Evolutionary conservation across 2,797 vertebrate genomes (phyloP).

Genomic region (Toxotes lorentzi): DNA sequence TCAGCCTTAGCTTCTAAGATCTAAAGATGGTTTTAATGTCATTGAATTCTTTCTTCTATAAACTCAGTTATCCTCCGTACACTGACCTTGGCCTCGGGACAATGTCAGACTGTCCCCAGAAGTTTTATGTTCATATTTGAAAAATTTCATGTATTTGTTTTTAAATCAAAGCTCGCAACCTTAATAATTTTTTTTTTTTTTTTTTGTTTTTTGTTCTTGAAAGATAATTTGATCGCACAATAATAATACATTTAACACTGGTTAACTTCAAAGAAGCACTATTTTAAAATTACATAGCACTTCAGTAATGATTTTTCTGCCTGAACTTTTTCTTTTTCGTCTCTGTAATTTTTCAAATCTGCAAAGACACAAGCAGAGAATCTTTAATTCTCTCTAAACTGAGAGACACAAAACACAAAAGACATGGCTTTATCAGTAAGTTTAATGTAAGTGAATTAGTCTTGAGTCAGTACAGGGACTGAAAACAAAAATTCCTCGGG

Average conservation of each 20-base stretch:
- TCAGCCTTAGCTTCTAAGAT: not conserved
- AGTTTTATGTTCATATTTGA: not conserved
- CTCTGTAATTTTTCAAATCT: not conserved
- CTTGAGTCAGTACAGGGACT: not conserved
- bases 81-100: not conserved
- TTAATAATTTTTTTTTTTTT: not conserved
- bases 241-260: not conserved
- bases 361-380: not conserved
- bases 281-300: not conserved
- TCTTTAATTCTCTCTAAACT: not conserved
- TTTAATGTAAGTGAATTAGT: not conserved
- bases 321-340: not conserved
- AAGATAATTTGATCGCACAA: not conserved
- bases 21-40: not conserved
- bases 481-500: not conserved
- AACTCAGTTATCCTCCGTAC: too few relatives aligned
- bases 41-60: not conserved
- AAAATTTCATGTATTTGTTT: not conserved
- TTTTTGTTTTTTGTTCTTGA: not conserved
- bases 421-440: too few relatives aligned
- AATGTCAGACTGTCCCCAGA: too few relatives aligned
- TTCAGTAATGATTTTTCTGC: not conserved
- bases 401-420: not conserved
- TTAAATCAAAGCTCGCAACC: not conserved
- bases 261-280: not conserved